A percentile compares a stretch with the other conserved stretches of the same genome.
Evolutionary conservation across 2,888 invertebrate genomes (phyloP).

Genomic region (Cheilosia pagana): DNA sequence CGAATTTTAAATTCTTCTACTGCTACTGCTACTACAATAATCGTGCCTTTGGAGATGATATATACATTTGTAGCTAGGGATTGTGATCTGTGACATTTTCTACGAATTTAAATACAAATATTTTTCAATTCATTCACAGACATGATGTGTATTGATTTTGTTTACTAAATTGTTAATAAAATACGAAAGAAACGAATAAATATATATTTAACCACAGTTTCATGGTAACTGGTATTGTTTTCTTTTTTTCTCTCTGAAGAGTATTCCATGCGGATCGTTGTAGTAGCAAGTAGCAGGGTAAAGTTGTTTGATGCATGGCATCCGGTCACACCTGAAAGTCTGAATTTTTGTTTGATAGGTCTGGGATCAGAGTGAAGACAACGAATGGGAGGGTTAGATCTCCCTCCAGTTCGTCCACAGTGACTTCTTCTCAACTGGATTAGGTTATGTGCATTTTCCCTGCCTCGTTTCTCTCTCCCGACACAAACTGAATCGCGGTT

Average conservation of each 20-base stretch:
- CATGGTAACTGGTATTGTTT: constrained; percentile 21
- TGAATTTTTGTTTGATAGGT: too few species aligned
- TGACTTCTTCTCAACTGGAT: too few species aligned
- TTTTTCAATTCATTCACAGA: constrained; percentile 21
- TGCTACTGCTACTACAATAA: constrained; percentile 72
- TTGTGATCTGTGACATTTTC: constrained; percentile 26
- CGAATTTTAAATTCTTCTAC: constrained; percentile 67
- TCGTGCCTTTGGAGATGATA: constrained; percentile 72
- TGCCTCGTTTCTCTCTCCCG: too few species aligned
- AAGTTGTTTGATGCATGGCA: too few species aligned
- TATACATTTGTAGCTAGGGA: neutral
- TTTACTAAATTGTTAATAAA: constrained; percentile 49
- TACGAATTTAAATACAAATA: constrained; percentile 32
- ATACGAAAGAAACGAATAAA: constrained; percentile 57
- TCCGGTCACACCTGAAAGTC: too few species aligned
- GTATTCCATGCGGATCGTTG: constrained; percentile 27
- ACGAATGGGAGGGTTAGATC: too few species aligned
- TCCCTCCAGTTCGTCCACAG: too few species aligned
- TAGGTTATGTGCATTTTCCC: too few species aligned
- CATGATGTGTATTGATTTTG: constrained; percentile 50
- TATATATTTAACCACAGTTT: constrained; percentile 32
- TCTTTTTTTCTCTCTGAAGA: constrained; percentile 12
- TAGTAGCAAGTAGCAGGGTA: constrained; percentile 53
- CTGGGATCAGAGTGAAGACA: too few species aligned
- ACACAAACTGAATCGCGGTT: too few species aligned